phyloP scores from a whole-genome alignment of 2,113 vertebrate species.

The Rhipidura dahli region DNA sequence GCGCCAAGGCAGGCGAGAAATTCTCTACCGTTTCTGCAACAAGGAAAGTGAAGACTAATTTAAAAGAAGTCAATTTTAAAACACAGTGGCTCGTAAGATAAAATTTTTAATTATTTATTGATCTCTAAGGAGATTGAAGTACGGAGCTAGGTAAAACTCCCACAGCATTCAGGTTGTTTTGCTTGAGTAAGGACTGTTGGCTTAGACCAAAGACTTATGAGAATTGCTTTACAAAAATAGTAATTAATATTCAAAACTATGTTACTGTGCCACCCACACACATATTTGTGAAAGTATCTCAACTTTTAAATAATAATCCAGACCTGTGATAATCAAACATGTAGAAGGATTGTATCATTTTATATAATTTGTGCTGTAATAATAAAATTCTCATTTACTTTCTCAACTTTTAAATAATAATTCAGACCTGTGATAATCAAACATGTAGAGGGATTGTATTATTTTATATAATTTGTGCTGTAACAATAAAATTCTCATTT shows the following conservation, averaged over 20 bases:
- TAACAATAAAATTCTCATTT: not conserved
- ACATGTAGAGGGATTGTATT: not conserved
- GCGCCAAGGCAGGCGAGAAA: not conserved
- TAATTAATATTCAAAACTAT: constrained; percentile 44
- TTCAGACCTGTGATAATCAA: not conserved
- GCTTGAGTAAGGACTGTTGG: constrained; percentile 19
- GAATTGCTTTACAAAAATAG: constrained; percentile 26
- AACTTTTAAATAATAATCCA: constrained; percentile 1
- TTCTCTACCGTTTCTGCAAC: not conserved
- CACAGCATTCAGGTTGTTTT: constrained; percentile 30
- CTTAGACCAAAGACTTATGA: constrained; percentile 6
- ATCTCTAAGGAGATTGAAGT: constrained; percentile 23
- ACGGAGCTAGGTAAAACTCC: constrained; percentile 42
- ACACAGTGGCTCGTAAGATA: not conserved
- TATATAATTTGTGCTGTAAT: too few species aligned
- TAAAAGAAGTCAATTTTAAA: constrained; percentile 30
- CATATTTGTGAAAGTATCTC: not conserved
- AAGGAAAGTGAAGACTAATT: constrained; percentile 2
- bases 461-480: not conserved
- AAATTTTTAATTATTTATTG: constrained; percentile 52
- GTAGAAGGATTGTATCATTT: not conserved
- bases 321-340: not conserved
- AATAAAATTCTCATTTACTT: too few species aligned
- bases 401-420: not conserved
- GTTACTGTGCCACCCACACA: not conserved